Percentiles rank a stretch among this genome's conserved stretches.
phyloP scores from a whole-genome alignment of 2,113 vertebrate genomes.

The Perca fluviatilis region DNA sequence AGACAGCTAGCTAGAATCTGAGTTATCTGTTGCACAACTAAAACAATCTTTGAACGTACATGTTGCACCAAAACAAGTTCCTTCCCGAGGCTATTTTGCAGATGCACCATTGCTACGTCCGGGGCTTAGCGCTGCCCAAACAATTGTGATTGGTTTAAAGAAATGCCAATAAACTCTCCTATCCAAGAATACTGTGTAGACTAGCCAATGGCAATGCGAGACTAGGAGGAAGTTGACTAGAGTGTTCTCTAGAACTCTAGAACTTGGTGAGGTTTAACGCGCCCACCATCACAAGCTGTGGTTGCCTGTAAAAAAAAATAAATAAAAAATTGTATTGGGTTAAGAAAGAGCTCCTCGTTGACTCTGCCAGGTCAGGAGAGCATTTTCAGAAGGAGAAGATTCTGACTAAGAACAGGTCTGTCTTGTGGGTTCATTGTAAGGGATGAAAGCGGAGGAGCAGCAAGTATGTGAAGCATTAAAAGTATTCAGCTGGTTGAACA shows the following conservation, averaged over 20 bases:
- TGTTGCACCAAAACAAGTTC: no score
- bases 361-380: neutral
- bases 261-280: neutral
- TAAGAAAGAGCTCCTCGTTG: neutral
- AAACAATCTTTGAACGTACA: no score
- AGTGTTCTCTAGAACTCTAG: no score
- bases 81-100: no score
- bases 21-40: no score
- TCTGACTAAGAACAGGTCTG: slow-evolving; percentile 10
- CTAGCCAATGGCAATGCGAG: no score
- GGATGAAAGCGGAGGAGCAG: slow-evolving; percentile 70
- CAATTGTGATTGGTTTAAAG: no score
- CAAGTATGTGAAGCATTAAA: slow-evolving; percentile 67
- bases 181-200: no score
- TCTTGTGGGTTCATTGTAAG: slow-evolving; percentile 7
- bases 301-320: neutral
- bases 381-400: slow-evolving; percentile 9
- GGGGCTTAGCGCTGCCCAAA: no score
- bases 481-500: slow-evolving; percentile 41
- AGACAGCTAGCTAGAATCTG: no score
- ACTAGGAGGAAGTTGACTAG: neutral
- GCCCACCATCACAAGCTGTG: neutral
- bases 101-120: no score
- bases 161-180: no score
- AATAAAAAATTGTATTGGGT: neutral